These are phyloP conservation scores for Synergus gifuensis DNA, from an alignment of 2,888 invertebrate genomes.

Conservation along the genomic window DNA sequence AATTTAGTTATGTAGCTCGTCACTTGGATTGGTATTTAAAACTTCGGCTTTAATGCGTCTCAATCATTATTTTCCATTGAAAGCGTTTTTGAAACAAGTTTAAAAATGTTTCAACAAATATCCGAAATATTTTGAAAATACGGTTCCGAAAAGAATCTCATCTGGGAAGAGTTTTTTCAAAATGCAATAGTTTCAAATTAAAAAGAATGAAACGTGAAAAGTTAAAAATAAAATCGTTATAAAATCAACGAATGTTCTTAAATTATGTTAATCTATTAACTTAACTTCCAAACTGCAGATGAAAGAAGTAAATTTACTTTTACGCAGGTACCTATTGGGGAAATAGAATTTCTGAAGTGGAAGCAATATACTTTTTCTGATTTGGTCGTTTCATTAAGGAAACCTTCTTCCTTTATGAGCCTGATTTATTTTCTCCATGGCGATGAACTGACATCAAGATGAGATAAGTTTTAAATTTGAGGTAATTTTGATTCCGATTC, in stretches of 20 bases:
- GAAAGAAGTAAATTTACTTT: neutral
- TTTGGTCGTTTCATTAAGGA: constrained; percentile 19
- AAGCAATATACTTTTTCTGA: constrained; percentile 17
- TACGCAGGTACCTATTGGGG: neutral
- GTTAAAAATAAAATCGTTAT: neutral
- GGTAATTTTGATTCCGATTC: constrained; percentile 40
- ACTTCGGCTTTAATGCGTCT: constrained; percentile 53
- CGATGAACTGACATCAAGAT: constrained; percentile 31
- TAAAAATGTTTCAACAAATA: neutral
- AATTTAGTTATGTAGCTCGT: constrained; percentile 66
- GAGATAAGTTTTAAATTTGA: constrained; percentile 39
- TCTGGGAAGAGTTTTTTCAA: neutral
- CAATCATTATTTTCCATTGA: neutral
- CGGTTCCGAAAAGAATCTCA: too few species aligned
- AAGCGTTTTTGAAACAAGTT: neutral
- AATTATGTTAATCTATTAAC: neutral
- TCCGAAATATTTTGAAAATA: neutral
- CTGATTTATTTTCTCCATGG: constrained; percentile 11
- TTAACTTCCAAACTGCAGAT: neutral
- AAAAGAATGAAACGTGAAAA: too few species aligned
- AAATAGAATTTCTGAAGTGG: constrained; percentile 15
- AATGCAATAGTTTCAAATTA: too few species aligned
- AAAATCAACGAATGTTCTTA: neutral
- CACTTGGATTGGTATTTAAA: constrained; percentile 50
- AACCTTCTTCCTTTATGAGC: constrained; percentile 27